Evolutionary conservation across 2,888 invertebrate genomes (phyloP), one percentile per base, ranked within the genome.

Genomic region (Drosophila maculinotata): DNA sequence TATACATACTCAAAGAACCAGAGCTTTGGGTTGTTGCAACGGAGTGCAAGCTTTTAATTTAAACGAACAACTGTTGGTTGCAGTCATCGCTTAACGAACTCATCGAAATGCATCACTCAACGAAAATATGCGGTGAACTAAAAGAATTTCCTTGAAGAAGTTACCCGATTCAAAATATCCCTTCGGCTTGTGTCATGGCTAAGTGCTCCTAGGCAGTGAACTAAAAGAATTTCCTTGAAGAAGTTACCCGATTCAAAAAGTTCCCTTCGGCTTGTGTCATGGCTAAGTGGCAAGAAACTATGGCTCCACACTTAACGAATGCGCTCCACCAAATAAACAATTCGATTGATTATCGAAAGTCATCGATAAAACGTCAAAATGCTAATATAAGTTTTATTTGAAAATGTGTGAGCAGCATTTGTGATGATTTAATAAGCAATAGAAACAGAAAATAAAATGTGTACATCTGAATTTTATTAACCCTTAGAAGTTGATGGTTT

Each of bases 131-230:
- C 1, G 7, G 0, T 26, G 2, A 33, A 39, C 48, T 14, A 38
- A 17, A 6, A 0, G 1, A 7, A 26, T 6, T 2, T 12, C 4
- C 14, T n/a, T 20, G 9, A 14, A 23, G 14, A 25, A 38, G 1
- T 1, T 6, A 1, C 8, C 1, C 1, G 10, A 1, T 36, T 4
- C 12, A 8, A 12, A 28, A 36, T 28, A 28, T 9, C 10, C 26
- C 26, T 0, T 10, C 1, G 7, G 25, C 3, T 10, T 35, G 38
- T 31, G 59, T 39, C 23, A 17, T 41, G 10, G 41, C 41, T 57
- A 15, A 14, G 15, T n/a, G 14, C n/a, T n/a, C n/a, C n/a, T n/a
- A n/a, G n/a, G n/a, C n/a, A 20, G 4, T 20, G 20, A 20, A 20
- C 20, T 2, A 20, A 20, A 3, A 20, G 2, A 20, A 20, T 20